Evolutionary conservation across 1,140 invertebrate species (phyloP).

Genomic region (Brachionus rotundiformis): DNA sequence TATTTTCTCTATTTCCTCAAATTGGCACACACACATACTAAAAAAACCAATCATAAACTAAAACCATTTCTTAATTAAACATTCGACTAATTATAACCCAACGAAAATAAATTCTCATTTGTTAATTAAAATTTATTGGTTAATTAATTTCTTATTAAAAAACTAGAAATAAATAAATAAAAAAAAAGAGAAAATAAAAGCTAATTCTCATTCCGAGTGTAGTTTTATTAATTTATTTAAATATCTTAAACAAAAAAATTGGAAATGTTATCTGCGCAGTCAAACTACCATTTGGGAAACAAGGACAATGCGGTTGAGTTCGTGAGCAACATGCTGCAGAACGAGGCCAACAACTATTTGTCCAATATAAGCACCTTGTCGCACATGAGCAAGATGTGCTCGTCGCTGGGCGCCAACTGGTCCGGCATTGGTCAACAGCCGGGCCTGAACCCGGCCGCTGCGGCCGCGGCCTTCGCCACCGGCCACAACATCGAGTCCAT

Average conservation of each 20-base stretch:
- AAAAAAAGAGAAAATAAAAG: slow-evolving; percentile 22
- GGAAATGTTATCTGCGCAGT: slow-evolving; percentile 23
- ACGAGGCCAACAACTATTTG: slow-evolving; percentile 31
- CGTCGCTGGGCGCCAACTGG: slow-evolving; percentile 45
- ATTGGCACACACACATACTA: too few species aligned
- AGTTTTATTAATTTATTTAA: slow-evolving; percentile 15
- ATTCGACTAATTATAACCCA: neutral
- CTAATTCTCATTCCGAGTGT: slow-evolving; percentile 38
- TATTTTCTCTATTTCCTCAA: too few species aligned
- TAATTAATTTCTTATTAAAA: neutral
- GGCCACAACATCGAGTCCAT: slow-evolving; percentile 51
- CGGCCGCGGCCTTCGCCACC: neutral
- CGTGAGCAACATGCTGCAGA: slow-evolving; percentile 32
- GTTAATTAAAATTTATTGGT: slow-evolving; percentile 38
- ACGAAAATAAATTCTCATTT: neutral
- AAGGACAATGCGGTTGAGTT: slow-evolving; percentile 30
- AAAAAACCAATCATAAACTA: slow-evolving; percentile 5
- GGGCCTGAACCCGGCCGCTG: neutral
- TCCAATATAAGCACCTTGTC: slow-evolving; percentile 8
- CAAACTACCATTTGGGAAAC: slow-evolving; percentile 8
- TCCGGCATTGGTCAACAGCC: neutral
- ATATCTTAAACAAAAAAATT: neutral
- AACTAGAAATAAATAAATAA: too few species aligned
- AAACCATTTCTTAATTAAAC: neutral
- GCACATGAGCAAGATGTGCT: slow-evolving; percentile 40